A percentile compares a stretch with the other conserved stretches of the same genome.
Conservation (phyloP, 2,113 vertebrate species). For the Trinectes maculatus region DNA sequence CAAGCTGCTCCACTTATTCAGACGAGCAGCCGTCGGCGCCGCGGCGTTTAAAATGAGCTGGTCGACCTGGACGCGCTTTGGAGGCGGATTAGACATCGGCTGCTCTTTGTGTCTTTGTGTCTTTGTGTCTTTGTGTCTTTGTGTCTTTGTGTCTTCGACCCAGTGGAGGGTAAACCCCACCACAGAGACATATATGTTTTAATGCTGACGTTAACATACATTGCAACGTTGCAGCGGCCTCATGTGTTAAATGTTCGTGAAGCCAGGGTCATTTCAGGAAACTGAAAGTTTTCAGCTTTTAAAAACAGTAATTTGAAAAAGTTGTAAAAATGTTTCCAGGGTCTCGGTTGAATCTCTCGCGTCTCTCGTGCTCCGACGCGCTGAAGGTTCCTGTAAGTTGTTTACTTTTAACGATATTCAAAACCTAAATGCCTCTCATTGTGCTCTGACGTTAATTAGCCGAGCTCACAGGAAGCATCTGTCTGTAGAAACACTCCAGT, state of each 20-base stretch:
- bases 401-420: slow-evolving; percentile 9
- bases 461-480: too few species aligned
- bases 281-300: too few species aligned
- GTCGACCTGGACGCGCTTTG: slow-evolving; percentile 59
- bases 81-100: slow-evolving; percentile 54
- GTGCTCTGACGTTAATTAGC: background rate
- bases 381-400: background rate
- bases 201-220: slow-evolving; percentile 55
- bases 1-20: slow-evolving; percentile 66
- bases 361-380: background rate
- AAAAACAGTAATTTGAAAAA: too few species aligned
- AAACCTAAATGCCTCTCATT: background rate
- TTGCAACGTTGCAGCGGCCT: too few species aligned
- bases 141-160: slow-evolving; percentile 29
- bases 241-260: slow-evolving; percentile 4
- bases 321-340: too few species aligned
- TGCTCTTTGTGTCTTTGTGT: slow-evolving; percentile 23
- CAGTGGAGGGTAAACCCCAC: slow-evolving; percentile 49
- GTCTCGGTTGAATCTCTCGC: background rate
- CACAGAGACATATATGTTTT: background rate
- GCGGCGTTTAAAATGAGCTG: slow-evolving; percentile 71
- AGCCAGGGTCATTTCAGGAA: slow-evolving; percentile 24
- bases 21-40: slow-evolving; percentile 67
- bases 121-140: slow-evolving; percentile 36
- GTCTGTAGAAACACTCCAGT: background rate